Conservation (phyloP, 1,140 invertebrate species). For the Wiebesia pumilae region DNA sequence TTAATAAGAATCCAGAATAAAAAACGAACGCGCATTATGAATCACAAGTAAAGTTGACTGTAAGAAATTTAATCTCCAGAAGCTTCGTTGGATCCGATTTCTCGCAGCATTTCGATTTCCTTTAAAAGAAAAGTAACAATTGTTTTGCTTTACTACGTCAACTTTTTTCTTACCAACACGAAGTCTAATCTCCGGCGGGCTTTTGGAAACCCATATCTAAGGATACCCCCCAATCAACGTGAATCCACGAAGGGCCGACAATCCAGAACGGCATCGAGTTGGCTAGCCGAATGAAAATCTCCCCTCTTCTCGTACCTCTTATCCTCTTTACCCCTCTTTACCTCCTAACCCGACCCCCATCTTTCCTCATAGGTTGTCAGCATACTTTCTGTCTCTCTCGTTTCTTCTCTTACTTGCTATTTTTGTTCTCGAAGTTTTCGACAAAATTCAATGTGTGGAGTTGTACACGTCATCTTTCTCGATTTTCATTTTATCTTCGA, state of each 20-base stretch:
- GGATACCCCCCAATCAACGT: slow-evolving; percentile 36
- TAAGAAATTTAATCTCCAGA: slow-evolving; percentile 14
- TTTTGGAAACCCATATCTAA: slow-evolving; percentile 19
- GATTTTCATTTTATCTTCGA: slow-evolving; percentile 31
- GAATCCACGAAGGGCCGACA: slow-evolving; percentile 41
- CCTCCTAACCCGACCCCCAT: not conserved
- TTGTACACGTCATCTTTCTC: not conserved
- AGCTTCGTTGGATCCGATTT: not conserved
- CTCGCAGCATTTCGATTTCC: not conserved
- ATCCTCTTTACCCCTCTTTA: not conserved
- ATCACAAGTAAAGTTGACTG: not conserved
- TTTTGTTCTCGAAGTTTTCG: not conserved
- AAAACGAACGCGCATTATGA: not conserved
- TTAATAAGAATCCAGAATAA: not conserved
- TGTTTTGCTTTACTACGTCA: slow-evolving; percentile 51
- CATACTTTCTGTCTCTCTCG: not conserved
- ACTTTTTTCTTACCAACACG: slow-evolving; percentile 40
- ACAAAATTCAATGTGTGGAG: slow-evolving; percentile 3
- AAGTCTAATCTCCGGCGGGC: slow-evolving; percentile 49
- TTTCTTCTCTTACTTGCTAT: not conserved
- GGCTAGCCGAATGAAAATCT: slow-evolving; percentile 27
- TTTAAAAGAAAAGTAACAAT: slow-evolving; percentile 50
- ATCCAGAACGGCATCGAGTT: slow-evolving; percentile 38
- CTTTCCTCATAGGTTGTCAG: not conserved
- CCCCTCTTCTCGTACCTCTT: slow-evolving; percentile 16